Evolutionary conservation across 2,888 invertebrate species (phyloP), one percentile per base, ranked within the genome.

Genomic region (Euphydryas editha): DNA sequence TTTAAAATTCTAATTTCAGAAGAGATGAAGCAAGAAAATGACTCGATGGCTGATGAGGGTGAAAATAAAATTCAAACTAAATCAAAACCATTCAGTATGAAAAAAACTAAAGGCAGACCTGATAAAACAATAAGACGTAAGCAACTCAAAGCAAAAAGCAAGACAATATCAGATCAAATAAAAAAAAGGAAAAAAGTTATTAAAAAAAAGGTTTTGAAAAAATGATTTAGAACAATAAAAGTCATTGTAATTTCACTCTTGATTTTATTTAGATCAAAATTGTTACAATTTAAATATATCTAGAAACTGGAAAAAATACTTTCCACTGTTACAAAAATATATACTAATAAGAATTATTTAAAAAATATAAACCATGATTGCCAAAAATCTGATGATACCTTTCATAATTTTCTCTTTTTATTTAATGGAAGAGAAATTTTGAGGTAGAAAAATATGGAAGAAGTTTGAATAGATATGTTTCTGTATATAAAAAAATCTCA

Each of bases 101-200:
- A 83, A 72, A 82, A 83, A 69, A 67, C 81, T 57, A 84, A 87
- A 78, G 82, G 82, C 60, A 86, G 83, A 69, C 89, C 92, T 24
- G 86, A 90, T 68, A 91, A 89, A 81, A 87, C 90, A 0, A 93
- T 93, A 21, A 80, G 92, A 71, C 84, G 93, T 15, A 93, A 93
- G 77, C 92, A 93, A 72, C 83, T 92, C 1, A 92, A 88, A 75
- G 90, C 88, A 5, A 91, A 92, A 71, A 89, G 87, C 74, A 92
- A 92, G 75, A 80, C 84, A 2, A 92, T 92, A 66, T 90, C 91
- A 18, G 88, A 88, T 70, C 88, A 92, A 78, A 92, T 92, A 18
- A 92, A 92, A 70, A 92, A 91, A 72, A 83, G 89, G 67, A 92
- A 89, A 76, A 87, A 85, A 59, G 80, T 88, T 37, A 87, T 86